phyloP scores from a whole-genome alignment of 2,888 invertebrate species.

The Unio pictorum region DNA sequence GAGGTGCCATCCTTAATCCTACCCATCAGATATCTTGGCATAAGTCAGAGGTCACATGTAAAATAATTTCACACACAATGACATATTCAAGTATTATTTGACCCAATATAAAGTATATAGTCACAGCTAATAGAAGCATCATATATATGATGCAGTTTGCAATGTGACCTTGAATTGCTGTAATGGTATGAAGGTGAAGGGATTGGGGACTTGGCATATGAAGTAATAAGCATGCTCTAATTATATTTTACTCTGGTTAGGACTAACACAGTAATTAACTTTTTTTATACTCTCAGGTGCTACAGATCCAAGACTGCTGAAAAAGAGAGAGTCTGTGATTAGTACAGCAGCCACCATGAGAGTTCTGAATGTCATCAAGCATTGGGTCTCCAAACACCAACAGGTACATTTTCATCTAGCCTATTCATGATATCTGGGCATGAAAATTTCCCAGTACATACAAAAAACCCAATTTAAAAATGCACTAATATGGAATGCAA shows the following conservation, averaged over 20 bases:
- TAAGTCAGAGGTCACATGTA: no score
- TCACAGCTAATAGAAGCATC: no score
- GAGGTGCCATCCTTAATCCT: no score
- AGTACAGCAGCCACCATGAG: slow-evolving; percentile 95
- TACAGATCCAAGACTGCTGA: slow-evolving; percentile 59
- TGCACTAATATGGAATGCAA: no score
- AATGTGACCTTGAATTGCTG: no score
- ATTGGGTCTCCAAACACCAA: slow-evolving; percentile 89
- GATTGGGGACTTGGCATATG: background rate
- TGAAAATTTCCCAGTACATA: background rate
- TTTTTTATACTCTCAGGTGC: slow-evolving; percentile 28
- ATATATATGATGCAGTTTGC: no score
- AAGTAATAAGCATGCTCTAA: background rate
- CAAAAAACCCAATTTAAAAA: background rate
- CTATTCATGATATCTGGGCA: background rate
- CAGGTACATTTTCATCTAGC: slow-evolving; percentile 73
- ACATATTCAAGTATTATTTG: no score
- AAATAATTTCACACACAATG: no score
- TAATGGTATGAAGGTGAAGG: no score
- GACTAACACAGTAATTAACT: background rate
- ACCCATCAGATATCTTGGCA: no score
- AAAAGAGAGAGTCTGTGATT: slow-evolving; percentile 75
- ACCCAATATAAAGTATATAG: no score
- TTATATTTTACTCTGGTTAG: no score
- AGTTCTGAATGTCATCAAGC: slow-evolving; percentile 89